phyloP scores from a whole-genome alignment of 2,113 vertebrate genomes.

The Nerophis lumbriciformis region DNA sequence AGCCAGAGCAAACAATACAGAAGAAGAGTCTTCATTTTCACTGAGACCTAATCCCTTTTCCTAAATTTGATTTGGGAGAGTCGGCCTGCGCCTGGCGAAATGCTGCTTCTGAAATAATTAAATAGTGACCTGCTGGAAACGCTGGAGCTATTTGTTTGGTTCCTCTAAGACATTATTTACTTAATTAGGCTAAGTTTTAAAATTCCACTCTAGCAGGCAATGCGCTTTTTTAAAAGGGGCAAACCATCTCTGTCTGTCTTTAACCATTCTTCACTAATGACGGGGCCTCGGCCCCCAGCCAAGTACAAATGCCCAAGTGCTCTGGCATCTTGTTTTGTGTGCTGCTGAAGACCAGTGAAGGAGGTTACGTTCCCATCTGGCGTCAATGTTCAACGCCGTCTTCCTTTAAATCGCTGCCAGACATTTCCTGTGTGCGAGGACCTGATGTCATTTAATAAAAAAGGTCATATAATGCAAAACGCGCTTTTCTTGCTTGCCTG shows the following conservation, averaged over 20 bases:
- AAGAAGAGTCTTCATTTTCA: constrained; percentile 30
- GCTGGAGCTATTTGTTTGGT: constrained; percentile 36
- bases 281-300: constrained; percentile 23
- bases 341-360: constrained; percentile 13
- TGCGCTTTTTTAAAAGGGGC: constrained; percentile 20
- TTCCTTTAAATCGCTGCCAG: constrained; percentile 19
- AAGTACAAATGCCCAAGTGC: constrained; percentile 14
- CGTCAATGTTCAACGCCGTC: constrained; percentile 3
- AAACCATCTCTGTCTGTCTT: constrained; percentile 24
- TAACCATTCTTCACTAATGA: constrained; percentile 38
- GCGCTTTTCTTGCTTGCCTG: too few relatives aligned
- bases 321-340: constrained; percentile 28
- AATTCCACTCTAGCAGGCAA: constrained; percentile 25
- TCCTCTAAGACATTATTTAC: constrained; percentile 42
- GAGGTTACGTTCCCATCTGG: constrained; percentile 10
- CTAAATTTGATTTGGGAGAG: constrained; percentile 27
- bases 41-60: constrained; percentile 24
- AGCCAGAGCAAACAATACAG: constrained; percentile 21
- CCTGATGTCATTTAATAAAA: too few relatives aligned
- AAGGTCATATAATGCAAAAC: too few relatives aligned
- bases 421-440: constrained; percentile 2
- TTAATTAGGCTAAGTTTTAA: constrained; percentile 49
- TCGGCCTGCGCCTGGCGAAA: constrained; percentile 1
- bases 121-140: constrained; percentile 39
- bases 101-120: constrained; percentile 39